Base-by-base conservation (phyloP, 2,888 invertebrate species). In the Amitus sp. region DNA sequence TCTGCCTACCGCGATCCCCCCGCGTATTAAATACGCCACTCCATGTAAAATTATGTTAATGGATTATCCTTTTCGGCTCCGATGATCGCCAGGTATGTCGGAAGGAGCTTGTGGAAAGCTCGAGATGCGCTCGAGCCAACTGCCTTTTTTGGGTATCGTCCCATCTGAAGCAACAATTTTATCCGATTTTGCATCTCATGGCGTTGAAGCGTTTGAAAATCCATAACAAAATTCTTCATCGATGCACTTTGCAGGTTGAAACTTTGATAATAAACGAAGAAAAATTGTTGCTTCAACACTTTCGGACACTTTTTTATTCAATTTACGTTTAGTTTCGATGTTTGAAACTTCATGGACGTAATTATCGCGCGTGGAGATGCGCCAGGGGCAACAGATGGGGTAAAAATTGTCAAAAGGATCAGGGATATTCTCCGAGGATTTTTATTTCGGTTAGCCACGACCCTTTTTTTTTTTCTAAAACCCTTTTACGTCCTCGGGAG, bases 41-140 rank as follows among this genome's bases (percentile, higher is more conserved):
- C 67, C 76, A 81, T 80, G 80, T 82, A 77, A 82, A 82, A 82
- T 82, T 82, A 82, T 82, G 82, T 80, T 82, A 82, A 82, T 82
- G 80, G 82, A 81, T 82, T 82, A 82, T 82, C 81, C 80, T 76
- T 73, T 68, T 68, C 60, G 70, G 70, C 69, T 57, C 47, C 47
- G 39, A 47, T 13, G 52, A 45, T 40, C 47, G 66, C 62, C 66
- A 63, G 66, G 66, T 64, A 66, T 61, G 48, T 43, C 46, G 15
- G 60, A 50, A 46, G 43, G 17, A 56, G 52, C 46, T 37, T 45
- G n/a, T 48, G 15, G 27, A 18, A 18, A 27, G 40, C 45, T 46
- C 15, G 52, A 18, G 18, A 40, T 18, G 18, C 40, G 40, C 18
- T 18, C 10, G 7, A 17, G 9, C 23, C 13, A 37, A 37, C 37